These are phyloP conservation scores for Acleris cristana DNA, from an alignment of 2,888 invertebrate species.

Conservation along the genomic window DNA sequence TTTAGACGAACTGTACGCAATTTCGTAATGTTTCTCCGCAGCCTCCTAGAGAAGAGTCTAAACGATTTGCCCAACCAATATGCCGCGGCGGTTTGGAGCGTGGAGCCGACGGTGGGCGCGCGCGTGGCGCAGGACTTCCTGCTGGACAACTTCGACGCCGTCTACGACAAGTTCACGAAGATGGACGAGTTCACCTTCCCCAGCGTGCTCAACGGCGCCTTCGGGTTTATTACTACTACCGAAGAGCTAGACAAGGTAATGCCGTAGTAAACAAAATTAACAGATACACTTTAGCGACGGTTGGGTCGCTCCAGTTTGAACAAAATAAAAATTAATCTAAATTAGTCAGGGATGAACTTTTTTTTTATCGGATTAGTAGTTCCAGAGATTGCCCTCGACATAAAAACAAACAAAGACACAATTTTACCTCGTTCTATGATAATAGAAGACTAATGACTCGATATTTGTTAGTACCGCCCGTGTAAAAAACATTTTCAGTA, in stretches of 20 bases:
- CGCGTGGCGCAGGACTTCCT: constrained; percentile 90
- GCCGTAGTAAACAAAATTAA: no score
- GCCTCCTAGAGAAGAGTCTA: constrained; percentile 70
- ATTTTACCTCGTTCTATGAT: no score
- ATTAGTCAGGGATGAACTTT: no score
- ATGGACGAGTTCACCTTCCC: constrained; percentile 74
- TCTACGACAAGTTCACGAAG: constrained; percentile 67
- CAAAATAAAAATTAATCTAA: no score
- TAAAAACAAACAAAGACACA: no score
- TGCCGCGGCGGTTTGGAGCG: constrained; percentile 68
- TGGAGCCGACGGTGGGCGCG: constrained; percentile 74
- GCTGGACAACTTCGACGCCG: constrained; percentile 86
- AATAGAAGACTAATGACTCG: no score
- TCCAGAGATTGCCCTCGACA: no score
- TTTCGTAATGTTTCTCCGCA: constrained; percentile 40
- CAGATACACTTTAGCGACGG: neutral
- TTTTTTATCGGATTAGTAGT: no score
- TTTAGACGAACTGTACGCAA: no score
- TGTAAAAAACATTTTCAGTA: no score
- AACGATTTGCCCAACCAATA: constrained; percentile 71
- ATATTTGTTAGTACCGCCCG: no score
- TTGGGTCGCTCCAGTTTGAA: neutral
- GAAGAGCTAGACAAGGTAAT: constrained; percentile 66
- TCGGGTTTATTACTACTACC: constrained; percentile 61
- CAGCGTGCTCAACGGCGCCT: constrained; percentile 64